Evolutionary conservation across 2,888 invertebrate species (phyloP), one percentile per base, ranked within the genome.

Genomic region (Cerceris rybyensis): DNA sequence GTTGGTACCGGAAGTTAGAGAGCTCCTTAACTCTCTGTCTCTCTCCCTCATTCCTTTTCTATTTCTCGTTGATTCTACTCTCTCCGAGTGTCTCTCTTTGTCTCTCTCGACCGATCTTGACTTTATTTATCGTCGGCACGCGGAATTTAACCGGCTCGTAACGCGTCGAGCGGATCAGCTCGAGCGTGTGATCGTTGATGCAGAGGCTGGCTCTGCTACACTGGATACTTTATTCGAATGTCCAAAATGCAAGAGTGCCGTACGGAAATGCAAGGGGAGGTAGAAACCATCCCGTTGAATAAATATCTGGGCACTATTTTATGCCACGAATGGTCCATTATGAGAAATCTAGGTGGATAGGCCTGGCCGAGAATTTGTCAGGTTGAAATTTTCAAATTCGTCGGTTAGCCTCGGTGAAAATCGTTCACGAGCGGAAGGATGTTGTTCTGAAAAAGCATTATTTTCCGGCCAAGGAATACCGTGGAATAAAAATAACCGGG

Each of bases 151-250:
- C 81, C 76, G 65, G 65, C 58, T 59, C 55, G 58, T 61, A 66
- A 82, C 67, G 57, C 61, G 50, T 61, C 14, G 43, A 41, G 67
- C 66, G 59, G 57, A 17, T 67, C 70, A 79, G 60, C 76, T 77
- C 76, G 74, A 64, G 75, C 81, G 70, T 81, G 67, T 80, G 81
- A 83, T 83, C 81, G 81, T 63, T 83, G 82, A 83, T 83, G 58
- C 72, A 81, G 69, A 70, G 76, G 66, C 80, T 55, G 73, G 70
- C 80, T 80, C 70, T 2, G 43, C 28, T 43, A 57, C 66, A 57
- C 64, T 43, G 76, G 70, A 83, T 81, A 79, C 75, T 81, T 83
- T 79, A 79, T 79, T 71, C 75, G 72, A 70, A 83, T 76, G 75
- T 55, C 39, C 69, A 63, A 69, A 63, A 28, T 14, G 61, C 49